Evolutionary conservation across 1,140 invertebrate species (phyloP), one percentile per base, ranked within the genome.

Genomic region (Saccostrea echinata): DNA sequence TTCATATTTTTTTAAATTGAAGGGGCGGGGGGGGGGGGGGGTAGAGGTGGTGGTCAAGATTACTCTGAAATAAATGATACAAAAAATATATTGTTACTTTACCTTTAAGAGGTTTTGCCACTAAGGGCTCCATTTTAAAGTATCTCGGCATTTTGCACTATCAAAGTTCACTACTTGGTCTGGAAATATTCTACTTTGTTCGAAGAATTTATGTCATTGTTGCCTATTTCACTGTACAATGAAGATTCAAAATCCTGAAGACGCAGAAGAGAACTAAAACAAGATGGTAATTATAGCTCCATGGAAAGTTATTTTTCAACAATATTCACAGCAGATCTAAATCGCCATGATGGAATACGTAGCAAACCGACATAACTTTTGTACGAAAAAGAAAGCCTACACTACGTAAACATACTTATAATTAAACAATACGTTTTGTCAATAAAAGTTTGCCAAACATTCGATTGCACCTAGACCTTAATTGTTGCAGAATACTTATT

Each of bases 71-170:
- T n/a, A n/a, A n/a, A n/a, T n/a, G n/a, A n/a, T n/a, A n/a, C n/a
- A n/a, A n/a, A n/a, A n/a, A n/a, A n/a, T n/a, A n/a, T n/a, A n/a
- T n/a, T n/a, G 55, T 21, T 61, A 61, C 55, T 30, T 76, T 76
- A 76, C 68, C 68, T 76, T 76, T 76, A 12, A 76, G 12, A 30
- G 68, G 68, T 30, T 76, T 76, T 1, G 68, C 68, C 27, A 76
- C 68, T 8, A 76, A 16, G 68, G 68, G 68, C 68, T 76, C 68
- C 68, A 27, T 76, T 76, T 76, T 76, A 76, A 76, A 76, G 68
- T 30, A 76, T 76, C 27, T 76, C 16, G 68, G 68, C 68, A 76
- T 76, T 27, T 76, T 76, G 68, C 13, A 12, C 1, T 16, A 30
- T 76, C 24, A 16, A 30, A 27, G 55, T 61, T 61, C 18, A 61